Evolutionary conservation across 1,140 invertebrate genomes (phyloP).

Genomic region (Riptortus pedestris): DNA sequence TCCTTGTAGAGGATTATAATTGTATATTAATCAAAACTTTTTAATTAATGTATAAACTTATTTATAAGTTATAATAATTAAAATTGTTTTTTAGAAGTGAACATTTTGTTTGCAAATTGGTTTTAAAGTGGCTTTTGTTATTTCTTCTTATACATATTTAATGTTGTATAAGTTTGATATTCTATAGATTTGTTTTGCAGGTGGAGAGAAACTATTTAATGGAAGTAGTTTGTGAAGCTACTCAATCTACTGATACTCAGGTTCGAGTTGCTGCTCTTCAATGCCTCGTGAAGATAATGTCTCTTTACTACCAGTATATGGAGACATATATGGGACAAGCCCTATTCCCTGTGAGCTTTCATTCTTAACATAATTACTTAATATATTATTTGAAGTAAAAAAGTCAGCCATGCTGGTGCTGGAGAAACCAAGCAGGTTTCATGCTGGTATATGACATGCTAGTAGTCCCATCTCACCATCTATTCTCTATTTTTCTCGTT

Average conservation of each 20-base stretch:
- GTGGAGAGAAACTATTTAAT: conserved; percentile 97
- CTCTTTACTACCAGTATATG: conserved; percentile 98
- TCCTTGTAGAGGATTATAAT: not conserved
- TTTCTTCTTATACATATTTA: not conserved
- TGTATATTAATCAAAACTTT: not conserved
- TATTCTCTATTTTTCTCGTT: too few species aligned
- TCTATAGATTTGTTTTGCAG: too few species aligned
- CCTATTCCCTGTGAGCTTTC: conserved; percentile 77
- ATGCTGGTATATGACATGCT: too few species aligned
- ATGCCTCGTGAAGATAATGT: conserved; percentile 98
- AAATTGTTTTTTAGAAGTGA: too few species aligned
- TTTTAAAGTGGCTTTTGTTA: not conserved
- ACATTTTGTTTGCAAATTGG: too few species aligned
- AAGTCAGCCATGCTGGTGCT: too few species aligned
- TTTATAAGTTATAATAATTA: too few species aligned
- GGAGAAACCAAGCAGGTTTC: too few species aligned
- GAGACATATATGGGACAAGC: conserved; percentile 97
- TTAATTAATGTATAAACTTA: too few species aligned
- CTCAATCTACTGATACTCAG: conserved; percentile 72
- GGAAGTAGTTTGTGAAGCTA: conserved; percentile 95
- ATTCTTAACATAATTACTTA: too few species aligned
- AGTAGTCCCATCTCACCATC: too few species aligned
- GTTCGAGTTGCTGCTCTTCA: conserved; percentile 92
- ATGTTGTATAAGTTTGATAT: not conserved
- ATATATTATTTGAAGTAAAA: too few species aligned